Base-by-base conservation (phyloP, 2,888 invertebrate species). In the Eustalomyia histrio region DNA sequence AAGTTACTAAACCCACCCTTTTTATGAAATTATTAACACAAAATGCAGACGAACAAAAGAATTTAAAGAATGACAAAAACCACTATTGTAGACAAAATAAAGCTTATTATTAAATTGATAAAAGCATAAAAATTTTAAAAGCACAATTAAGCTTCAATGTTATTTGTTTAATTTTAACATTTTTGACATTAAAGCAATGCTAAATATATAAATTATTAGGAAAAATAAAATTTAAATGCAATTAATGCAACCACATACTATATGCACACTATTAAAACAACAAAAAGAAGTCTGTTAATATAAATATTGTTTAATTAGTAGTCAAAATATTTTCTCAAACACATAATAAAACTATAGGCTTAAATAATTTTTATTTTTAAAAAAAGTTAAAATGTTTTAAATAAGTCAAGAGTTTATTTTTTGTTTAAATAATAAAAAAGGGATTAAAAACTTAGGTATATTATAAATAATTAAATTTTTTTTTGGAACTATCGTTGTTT, bases 1-100 rank as follows among this genome's bases (percentile, higher is more conserved):
- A 79, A 83, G 82, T 84, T 84, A 84, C 83, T 84, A 84, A 71
- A 78, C 83, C 84, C 83, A 82, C 83, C 84, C 83, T 60, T 43
- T 53, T 64, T 47, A 60, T 16, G 29, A n/a, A 68, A 68, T 47
- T n/a, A 24, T 6, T 21, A 24, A 63, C 67, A 16, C 8, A 53
- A 10, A 58, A 18, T 6, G 29, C 3, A 29, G 7, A 47, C 53
- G n/a, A 79, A 55, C n/a, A 73, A 82, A 79, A 75, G 68, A 58
- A 75, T 69, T 71, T 50, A 73, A 67, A 35, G 5, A 55, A 73
- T 53, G 53, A 55, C 47, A 55, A 60, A 55, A 43, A 57, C 21
- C 47, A 57, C 58, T 74, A 39, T 57, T 24, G 35, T 63, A 75
- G 61, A 57, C 74, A 76, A 47, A 57, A 64, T 35, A 33, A 14